phyloP scores from a whole-genome alignment of 2,797 vertebrate genomes.

The Rhabdophis nuchalis region DNA sequence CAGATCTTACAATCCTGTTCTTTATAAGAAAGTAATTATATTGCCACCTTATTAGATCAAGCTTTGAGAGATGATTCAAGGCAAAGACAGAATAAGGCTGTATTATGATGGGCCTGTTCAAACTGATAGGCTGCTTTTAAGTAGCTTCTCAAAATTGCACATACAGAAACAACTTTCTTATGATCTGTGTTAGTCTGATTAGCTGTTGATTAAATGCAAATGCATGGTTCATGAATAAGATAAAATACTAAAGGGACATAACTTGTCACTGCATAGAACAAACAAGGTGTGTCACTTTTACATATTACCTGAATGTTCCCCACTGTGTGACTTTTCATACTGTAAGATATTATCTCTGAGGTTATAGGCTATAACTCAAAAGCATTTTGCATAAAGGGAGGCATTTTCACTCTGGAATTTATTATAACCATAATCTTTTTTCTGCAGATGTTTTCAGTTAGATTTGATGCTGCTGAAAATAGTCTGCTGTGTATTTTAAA shows the following conservation, averaged over 20 bases:
- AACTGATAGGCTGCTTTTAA: conserved; percentile 39
- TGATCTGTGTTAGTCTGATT: neutral
- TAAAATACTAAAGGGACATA: neutral
- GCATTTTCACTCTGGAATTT: neutral
- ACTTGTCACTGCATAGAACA: conserved; percentile 27
- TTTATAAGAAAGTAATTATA: neutral
- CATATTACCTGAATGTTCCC: neutral
- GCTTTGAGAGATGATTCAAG: fast-evolving
- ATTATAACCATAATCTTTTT: neutral
- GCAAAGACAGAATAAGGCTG: conserved; percentile 38
- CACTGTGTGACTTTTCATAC: neutral
- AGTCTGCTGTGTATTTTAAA: neutral
- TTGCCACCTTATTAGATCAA: neutral
- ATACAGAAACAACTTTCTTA: conserved; percentile 22
- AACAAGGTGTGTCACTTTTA: conserved; percentile 11
- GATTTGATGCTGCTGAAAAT: conserved; percentile 6
- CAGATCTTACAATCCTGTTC: neutral
- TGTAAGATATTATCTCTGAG: neutral
- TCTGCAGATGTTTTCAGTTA: neutral
- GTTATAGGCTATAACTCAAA: neutral
- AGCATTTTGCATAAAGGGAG: neutral
- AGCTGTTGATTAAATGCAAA: conserved; percentile 18
- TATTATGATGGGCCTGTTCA: neutral
- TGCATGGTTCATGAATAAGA: conserved; percentile 37
- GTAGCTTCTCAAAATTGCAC: neutral